These are phyloP conservation scores for Megaceryle torquata DNA, from an alignment of 2,113 vertebrate species.

Conservation along the genomic window DNA sequence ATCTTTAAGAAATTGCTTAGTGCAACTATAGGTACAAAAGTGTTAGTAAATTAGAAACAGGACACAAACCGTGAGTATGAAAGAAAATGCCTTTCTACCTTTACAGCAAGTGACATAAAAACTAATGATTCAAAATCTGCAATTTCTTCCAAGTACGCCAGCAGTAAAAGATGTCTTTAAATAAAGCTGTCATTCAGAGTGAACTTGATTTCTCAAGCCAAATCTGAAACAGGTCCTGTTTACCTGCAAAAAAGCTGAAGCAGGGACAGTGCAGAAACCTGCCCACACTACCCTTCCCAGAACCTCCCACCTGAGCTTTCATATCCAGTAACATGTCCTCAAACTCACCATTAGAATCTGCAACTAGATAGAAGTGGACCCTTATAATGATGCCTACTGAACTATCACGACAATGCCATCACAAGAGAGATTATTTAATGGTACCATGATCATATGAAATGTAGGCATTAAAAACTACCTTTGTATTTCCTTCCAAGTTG, in stretches of 20 bases:
- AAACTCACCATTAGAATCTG: neutral
- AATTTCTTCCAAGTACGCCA: neutral
- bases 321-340: neutral
- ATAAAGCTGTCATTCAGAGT: neutral
- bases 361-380: neutral
- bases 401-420: neutral
- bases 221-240: neutral
- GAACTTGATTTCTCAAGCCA: neutral
- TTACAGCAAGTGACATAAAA: conserved; percentile 30
- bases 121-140: neutral
- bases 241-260: neutral
- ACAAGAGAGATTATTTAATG: neutral
- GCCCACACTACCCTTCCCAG: neutral
- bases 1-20: conserved; percentile 41
- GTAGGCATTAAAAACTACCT: neutral
- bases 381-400: neutral
- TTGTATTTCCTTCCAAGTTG: neutral
- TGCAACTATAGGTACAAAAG: conserved; percentile 39
- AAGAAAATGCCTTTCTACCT: conserved; percentile 24
- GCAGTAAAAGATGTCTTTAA: neutral
- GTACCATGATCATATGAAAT: neutral
- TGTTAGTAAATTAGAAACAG: conserved; percentile 19
- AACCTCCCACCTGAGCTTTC: neutral
- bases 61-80: conserved; percentile 18
- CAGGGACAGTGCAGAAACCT: neutral